phyloP scores from a whole-genome alignment of 1,140 invertebrate genomes.

The Bemisia tabaci region DNA sequence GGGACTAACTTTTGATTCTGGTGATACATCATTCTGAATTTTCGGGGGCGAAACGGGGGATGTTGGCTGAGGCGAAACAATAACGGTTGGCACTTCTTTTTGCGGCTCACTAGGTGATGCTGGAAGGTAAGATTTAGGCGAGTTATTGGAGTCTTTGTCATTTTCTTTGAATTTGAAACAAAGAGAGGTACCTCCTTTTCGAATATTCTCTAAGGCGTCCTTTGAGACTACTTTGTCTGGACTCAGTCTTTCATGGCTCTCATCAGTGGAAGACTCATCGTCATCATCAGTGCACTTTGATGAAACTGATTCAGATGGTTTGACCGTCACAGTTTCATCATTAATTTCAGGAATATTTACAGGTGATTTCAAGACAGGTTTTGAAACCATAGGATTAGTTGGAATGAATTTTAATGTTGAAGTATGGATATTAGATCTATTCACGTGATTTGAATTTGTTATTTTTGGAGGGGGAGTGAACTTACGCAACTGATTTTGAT shows the following conservation, averaged over 20 bases:
- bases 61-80: not conserved
- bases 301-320: not conserved
- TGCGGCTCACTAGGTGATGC: conserved; percentile 20
- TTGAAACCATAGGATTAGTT: not conserved
- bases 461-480: not conserved
- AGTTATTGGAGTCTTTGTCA: conserved; percentile 24
- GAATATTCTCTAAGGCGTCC: conserved; percentile 48
- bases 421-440: not conserved
- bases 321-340: not conserved
- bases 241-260: not conserved
- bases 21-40: conserved; percentile 7
- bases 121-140: conserved; percentile 36
- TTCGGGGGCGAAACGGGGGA: conserved; percentile 8
- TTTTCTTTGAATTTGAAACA: conserved; percentile 40
- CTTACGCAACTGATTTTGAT: not conserved
- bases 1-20: conserved; percentile 1
- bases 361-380: conserved; percentile 2
- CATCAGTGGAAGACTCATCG: not conserved
- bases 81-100: not conserved
- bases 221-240: conserved; percentile 36
- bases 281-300: conserved; percentile 5
- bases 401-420: not conserved
- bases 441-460: not conserved
- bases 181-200: conserved; percentile 44
- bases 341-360: conserved; percentile 3